A percentile compares a stretch with the other conserved stretches of the same genome.
Evolutionary conservation across 2,888 invertebrate species (phyloP).

Genomic region (Spodoptera picta): DNA sequence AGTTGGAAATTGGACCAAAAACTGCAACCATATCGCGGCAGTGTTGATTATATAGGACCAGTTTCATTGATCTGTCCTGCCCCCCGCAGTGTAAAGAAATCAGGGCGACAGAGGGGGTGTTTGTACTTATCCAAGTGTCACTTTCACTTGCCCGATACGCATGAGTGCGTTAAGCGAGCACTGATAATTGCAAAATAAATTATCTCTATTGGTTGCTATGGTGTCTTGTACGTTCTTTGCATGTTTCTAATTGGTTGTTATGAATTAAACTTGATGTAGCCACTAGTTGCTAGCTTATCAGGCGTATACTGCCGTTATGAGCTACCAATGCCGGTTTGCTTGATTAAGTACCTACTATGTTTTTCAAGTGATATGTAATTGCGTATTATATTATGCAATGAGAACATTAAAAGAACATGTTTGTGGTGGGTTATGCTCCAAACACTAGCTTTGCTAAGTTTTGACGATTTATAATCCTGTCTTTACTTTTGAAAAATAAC

Average conservation of each 20-base stretch:
- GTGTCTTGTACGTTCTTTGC: conserved; percentile 40
- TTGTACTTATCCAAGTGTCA: conserved; percentile 11
- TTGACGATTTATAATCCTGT: too few relatives aligned
- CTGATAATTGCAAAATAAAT: conserved; percentile 60
- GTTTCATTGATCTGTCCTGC: conserved; percentile 10
- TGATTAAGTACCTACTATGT: conserved; percentile 17
- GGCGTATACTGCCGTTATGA: conserved; percentile 37
- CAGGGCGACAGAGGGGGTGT: conserved; percentile 10
- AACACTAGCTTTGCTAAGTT: too few relatives aligned
- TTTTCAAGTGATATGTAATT: conserved; percentile 17
- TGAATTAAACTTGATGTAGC: conserved; percentile 51
- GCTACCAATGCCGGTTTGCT: conserved; percentile 3
- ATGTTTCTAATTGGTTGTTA: conserved; percentile 44
- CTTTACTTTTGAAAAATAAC: too few relatives aligned
- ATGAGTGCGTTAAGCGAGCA: conserved; percentile 46
- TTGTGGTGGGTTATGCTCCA: too few relatives aligned
- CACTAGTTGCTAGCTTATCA: conserved; percentile 21
- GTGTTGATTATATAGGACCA: conserved; percentile 3
- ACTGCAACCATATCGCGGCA: conserved; percentile 14
- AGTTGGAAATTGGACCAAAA: conserved; percentile 67
- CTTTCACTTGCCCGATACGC: conserved; percentile 47
- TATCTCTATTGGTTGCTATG: conserved; percentile 54
- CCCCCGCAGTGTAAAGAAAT: conserved; percentile 11
- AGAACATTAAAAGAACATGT: background rate
- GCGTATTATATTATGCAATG: conserved; percentile 8